phyloP scores from a whole-genome alignment of 1,140 invertebrate species.

The Drosophila grimshawi region DNA sequence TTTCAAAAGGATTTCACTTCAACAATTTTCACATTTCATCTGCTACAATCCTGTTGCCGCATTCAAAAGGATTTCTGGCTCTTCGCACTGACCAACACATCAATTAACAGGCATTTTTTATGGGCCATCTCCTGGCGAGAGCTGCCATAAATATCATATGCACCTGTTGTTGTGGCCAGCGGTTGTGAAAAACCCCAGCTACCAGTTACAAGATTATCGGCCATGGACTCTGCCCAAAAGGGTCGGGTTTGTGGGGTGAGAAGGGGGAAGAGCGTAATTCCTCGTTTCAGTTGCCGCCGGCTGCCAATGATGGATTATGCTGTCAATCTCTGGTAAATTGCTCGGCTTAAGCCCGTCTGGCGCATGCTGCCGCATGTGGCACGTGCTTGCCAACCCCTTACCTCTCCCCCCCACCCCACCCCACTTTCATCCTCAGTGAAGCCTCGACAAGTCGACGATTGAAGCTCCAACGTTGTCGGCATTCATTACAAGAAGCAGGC shows the following conservation, averaged over 20 bases:
- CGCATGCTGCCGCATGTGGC: slow-evolving; percentile 56
- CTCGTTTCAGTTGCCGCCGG: not conserved
- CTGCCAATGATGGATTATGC: slow-evolving; percentile 78
- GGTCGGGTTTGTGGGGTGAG: not conserved
- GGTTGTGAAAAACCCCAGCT: slow-evolving; percentile 36
- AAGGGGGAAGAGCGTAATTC: not conserved
- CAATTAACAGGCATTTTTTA: slow-evolving; percentile 34
- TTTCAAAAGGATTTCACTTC: not conserved
- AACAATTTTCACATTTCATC: not conserved
- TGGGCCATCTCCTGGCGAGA: slow-evolving; percentile 12
- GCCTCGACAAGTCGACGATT: slow-evolving; percentile 71
- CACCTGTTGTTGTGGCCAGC: slow-evolving; percentile 35
- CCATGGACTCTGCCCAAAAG: not conserved
- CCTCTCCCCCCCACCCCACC: not conserved
- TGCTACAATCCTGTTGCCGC: not conserved
- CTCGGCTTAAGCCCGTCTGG: slow-evolving; percentile 68
- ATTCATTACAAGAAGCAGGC: slow-evolving; percentile 79
- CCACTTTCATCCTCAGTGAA: slow-evolving; percentile 3
- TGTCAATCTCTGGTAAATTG: slow-evolving; percentile 80
- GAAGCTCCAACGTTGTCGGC: slow-evolving; percentile 57
- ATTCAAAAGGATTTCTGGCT: slow-evolving; percentile 16
- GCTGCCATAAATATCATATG: slow-evolving; percentile 44
- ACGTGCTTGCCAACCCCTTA: slow-evolving; percentile 59
- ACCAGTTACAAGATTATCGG: slow-evolving; percentile 42
- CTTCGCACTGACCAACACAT: not conserved